A percentile compares a stretch with the other conserved stretches of the same genome.
Conservation (phyloP, 2,797 vertebrate genomes). For the Prunella strophiata region DNA sequence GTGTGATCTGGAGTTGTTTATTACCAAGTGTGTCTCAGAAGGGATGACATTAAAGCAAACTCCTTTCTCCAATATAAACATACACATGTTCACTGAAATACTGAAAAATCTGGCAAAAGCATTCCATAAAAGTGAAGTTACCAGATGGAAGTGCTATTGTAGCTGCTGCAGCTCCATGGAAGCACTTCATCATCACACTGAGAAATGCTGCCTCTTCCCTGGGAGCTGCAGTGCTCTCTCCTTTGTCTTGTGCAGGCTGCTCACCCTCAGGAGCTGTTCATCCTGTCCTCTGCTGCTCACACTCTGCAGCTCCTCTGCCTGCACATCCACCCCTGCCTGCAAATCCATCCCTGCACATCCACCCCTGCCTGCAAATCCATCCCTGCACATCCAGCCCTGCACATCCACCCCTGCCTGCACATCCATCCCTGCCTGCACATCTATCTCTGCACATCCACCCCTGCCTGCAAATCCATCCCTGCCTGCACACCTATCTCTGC, state of each 20-base stretch:
- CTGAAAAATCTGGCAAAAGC: slow-evolving; percentile 40
- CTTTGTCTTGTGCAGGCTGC: not conserved
- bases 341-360: too few species aligned
- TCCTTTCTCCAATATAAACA: slow-evolving; percentile 43
- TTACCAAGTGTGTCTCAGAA: not conserved
- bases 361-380: not conserved
- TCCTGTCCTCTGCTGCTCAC: not conserved
- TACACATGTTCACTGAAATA: slow-evolving; percentile 3
- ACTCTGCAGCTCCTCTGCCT: not conserved
- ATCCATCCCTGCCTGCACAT: not conserved
- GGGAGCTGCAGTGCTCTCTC: not conserved
- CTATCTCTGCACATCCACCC: not conserved
- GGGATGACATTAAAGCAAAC: slow-evolving; percentile 41
- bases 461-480: not conserved
- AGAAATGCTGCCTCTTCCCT: slow-evolving; percentile 14
- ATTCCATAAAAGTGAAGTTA: slow-evolving; percentile 5
- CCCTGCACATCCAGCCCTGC: too few species aligned
- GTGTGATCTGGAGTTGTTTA: slow-evolving; percentile 23
- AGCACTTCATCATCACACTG: slow-evolving; percentile 43
- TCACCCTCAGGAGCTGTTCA: not conserved
- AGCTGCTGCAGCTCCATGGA: not conserved
- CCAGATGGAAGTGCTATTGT: slow-evolving; percentile 46
- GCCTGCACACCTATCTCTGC: not conserved
- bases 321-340: not conserved
- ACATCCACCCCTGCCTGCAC: not conserved